Percentiles rank a stretch among this genome's conserved stretches.
Evolutionary conservation across 2,888 invertebrate species (phyloP).

Genomic region (Apeira syringaria): DNA sequence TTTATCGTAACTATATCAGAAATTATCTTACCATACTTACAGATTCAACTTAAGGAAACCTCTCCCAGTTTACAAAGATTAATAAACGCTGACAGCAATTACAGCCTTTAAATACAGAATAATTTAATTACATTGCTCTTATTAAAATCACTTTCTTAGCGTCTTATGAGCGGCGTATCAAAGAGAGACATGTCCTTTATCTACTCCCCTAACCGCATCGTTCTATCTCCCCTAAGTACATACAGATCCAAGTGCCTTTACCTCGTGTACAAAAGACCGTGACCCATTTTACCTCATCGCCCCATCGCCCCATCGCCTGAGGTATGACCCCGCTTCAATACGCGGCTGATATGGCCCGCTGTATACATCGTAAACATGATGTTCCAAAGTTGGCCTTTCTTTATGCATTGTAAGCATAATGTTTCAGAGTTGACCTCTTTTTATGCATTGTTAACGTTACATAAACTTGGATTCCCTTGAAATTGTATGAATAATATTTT

Average conservation of each 20-base stretch:
- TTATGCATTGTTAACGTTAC: constrained; percentile 8
- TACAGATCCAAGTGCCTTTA: constrained; percentile 31
- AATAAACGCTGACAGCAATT: no score
- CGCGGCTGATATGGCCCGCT: constrained; percentile 29
- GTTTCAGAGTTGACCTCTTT: constrained; percentile 10
- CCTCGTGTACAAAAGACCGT: constrained; percentile 56
- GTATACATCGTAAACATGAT: constrained; percentile 15
- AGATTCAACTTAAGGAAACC: no score
- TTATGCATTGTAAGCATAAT: constrained; percentile 20
- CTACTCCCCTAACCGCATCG: constrained; percentile 11
- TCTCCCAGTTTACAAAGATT: no score
- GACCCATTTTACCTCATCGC: constrained; percentile 58
- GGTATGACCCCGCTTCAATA: constrained; percentile 57
- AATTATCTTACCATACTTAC: no score
- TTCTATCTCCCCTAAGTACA: constrained; percentile 11
- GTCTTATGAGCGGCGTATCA: constrained; percentile 13
- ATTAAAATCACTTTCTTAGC: no score
- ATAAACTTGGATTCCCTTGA: no score
- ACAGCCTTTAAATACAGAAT: no score
- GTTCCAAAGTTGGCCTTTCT: constrained; percentile 12
- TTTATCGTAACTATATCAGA: no score
- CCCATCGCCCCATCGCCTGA: constrained; percentile 39
- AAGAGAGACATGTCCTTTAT: constrained; percentile 11
- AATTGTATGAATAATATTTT: constrained; percentile 18
- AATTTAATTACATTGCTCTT: no score